phyloP scores from a whole-genome alignment of 2,888 invertebrate species.

The Eilema caniola region DNA sequence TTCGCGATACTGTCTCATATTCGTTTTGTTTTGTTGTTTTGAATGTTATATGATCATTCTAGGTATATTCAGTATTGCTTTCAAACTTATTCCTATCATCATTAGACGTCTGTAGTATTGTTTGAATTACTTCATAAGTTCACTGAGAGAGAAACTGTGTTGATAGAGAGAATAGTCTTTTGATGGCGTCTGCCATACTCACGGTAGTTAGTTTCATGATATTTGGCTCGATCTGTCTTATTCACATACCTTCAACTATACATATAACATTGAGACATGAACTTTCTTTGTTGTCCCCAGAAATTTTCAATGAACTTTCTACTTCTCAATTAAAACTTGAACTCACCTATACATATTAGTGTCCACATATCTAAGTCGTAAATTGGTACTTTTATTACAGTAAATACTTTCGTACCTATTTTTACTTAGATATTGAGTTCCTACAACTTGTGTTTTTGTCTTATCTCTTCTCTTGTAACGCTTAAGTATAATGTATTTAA shows the following conservation, averaged over 20 bases:
- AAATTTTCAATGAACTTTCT: neutral
- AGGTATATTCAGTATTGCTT: neutral
- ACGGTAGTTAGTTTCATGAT: neutral
- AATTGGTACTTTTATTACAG: neutral
- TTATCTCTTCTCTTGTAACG: no score
- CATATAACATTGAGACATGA: neutral
- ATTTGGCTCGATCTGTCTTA: neutral
- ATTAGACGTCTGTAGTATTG: neutral
- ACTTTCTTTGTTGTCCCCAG: neutral
- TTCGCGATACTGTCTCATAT: neutral
- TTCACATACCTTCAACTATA: neutral
- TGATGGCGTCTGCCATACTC: neutral
- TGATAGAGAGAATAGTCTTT: neutral
- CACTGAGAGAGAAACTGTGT: neutral
- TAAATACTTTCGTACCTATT: neutral
- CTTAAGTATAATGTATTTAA: no score
- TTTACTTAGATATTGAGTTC: neutral
- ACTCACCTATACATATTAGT: neutral
- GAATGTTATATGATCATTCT: no score
- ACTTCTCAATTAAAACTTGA: neutral
- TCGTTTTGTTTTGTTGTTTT: neutral
- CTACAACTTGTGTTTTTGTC: neutral
- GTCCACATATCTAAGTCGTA: neutral
- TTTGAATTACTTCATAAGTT: neutral
- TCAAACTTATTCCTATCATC: neutral